Conservation (phyloP, 2,797 vertebrate genomes). For the Melanotaenia boesemani region DNA sequence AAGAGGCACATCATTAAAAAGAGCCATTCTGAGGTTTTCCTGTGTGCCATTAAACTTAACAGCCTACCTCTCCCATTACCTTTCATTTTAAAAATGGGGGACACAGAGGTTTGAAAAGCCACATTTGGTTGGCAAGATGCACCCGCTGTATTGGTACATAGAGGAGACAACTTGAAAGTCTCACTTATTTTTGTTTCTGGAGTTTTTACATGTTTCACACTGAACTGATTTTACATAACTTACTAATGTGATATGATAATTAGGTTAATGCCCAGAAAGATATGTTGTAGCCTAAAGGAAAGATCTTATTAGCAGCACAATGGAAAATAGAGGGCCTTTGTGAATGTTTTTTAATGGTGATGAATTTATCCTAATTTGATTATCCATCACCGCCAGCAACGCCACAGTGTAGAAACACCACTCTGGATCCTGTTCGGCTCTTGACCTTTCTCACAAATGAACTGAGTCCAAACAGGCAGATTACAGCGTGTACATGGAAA, state of each 20-base stretch:
- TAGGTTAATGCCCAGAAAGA: slow-evolving; percentile 57
- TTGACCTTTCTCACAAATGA: slow-evolving; percentile 63
- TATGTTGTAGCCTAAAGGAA: slow-evolving; percentile 55
- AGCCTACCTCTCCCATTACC: slow-evolving; percentile 86
- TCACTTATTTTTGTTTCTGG: slow-evolving; percentile 3
- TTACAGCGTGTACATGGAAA: not conserved
- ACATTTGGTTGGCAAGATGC: slow-evolving; percentile 87
- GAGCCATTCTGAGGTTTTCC: slow-evolving; percentile 90
- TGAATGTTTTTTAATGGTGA: slow-evolving; percentile 61
- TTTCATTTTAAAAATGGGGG: slow-evolving; percentile 77
- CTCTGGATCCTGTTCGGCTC: slow-evolving; percentile 43
- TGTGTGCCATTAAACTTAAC: slow-evolving; percentile 91
- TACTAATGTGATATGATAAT: slow-evolving; percentile 60
- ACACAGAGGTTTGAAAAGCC: slow-evolving; percentile 84
- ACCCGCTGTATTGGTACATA: slow-evolving; percentile 42
- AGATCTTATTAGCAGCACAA: slow-evolving; percentile 43
- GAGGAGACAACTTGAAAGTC: slow-evolving; percentile 14
- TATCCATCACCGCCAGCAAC: slow-evolving; percentile 49
- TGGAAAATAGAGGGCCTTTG: slow-evolving; percentile 36
- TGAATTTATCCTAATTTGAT: slow-evolving; percentile 65
- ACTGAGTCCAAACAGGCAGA: slow-evolving; percentile 27
- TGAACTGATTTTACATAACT: slow-evolving; percentile 49
- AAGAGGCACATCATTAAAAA: slow-evolving; percentile 88
- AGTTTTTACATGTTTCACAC: slow-evolving; percentile 32
- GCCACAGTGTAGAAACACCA: slow-evolving; percentile 28